These are phyloP conservation scores for Latheticus oryzae DNA, from an alignment of 2,888 invertebrate genomes.

Conservation along the genomic window DNA sequence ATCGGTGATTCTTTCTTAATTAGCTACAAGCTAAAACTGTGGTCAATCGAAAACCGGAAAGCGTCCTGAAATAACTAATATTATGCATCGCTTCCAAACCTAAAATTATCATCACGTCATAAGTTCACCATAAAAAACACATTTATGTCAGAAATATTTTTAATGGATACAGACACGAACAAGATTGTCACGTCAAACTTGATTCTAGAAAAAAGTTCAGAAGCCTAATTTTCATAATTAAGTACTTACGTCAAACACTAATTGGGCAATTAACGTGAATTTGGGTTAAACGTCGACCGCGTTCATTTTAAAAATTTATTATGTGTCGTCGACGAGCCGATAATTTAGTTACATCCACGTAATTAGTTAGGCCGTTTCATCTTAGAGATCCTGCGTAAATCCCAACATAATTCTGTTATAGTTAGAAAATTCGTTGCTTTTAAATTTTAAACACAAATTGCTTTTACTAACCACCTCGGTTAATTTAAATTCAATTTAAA, in stretches of 20 bases:
- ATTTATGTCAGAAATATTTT: slow-evolving; percentile 12
- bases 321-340: slow-evolving; percentile 28
- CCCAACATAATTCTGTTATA: slow-evolving; percentile 32
- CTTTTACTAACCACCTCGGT: slow-evolving; percentile 21
- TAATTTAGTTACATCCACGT: slow-evolving; percentile 23
- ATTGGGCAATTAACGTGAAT: slow-evolving; percentile 29
- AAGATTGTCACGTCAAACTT: slow-evolving; percentile 9
- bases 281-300: slow-evolving; percentile 26
- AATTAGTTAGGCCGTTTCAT: slow-evolving; percentile 26
- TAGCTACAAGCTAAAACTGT: slow-evolving; percentile 17
- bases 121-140: slow-evolving; percentile 15
- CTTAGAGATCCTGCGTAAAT: slow-evolving; percentile 20
- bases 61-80: slow-evolving; percentile 1
- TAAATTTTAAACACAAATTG: slow-evolving; percentile 26
- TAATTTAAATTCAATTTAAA: slow-evolving; percentile 21
- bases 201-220: slow-evolving; percentile 5
- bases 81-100: slow-evolving; percentile 1
- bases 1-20: slow-evolving; percentile 45
- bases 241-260: slow-evolving; percentile 30
- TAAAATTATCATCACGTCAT: slow-evolving; percentile 9
- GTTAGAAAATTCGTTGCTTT: slow-evolving; percentile 30
- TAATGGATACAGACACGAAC: slow-evolving; percentile 19
- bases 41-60: neutral
- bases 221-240: slow-evolving; percentile 27
- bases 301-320: slow-evolving; percentile 33